Evolutionary conservation across 2,888 invertebrate genomes (phyloP), one percentile per base, ranked within the genome.

Genomic region (Dasypogon diadema): DNA sequence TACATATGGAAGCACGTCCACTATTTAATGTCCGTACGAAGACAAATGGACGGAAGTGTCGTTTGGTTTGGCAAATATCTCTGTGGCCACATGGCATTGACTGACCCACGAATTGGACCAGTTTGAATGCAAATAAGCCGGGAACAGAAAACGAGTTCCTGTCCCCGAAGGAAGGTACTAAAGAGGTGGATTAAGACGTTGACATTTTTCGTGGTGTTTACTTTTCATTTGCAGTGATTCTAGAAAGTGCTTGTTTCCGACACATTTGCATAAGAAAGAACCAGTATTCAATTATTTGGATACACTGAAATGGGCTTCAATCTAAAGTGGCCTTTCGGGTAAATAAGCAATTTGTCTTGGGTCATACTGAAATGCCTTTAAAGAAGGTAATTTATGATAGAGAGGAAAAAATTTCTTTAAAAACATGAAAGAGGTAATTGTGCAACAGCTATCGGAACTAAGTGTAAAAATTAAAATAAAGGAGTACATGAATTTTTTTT

Each of bases 261-360:
- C 16, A n/a, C 18, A 77, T 77, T 75, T 77, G 75, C 73, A 77
- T 77, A 75, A 75, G 75, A 77, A 77, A 77, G 70, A 58, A 65
- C 12, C 37, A 68, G 51, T 60, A 37, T 75, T 77, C 75, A 77
- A 77, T 77, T 75, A 75, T 70, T 75, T 75, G 72, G 48, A 74
- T 77, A 70, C 51, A 73, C 63, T 75, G 63, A 54, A 77, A 60
- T 46, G 56, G 58, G 63, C 42, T 74, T 60, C 70, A 58, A 42
- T 77, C 37, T 46, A 58, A 34, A 77, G 75, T 63, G 60, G 46
- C 54, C 55, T 70, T 72, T 30, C 21, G 58, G 72, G 63, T 72
- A 77, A 77, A 77, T 77, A 77, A 77, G 68, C 72, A 75, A 77
- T 77, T 77, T 77, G 75, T 77, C 72, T 77, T 75, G 24, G 14